Evolutionary conservation across 1,140 invertebrate species (phyloP).

Genomic region (Euwallacea similis): DNA sequence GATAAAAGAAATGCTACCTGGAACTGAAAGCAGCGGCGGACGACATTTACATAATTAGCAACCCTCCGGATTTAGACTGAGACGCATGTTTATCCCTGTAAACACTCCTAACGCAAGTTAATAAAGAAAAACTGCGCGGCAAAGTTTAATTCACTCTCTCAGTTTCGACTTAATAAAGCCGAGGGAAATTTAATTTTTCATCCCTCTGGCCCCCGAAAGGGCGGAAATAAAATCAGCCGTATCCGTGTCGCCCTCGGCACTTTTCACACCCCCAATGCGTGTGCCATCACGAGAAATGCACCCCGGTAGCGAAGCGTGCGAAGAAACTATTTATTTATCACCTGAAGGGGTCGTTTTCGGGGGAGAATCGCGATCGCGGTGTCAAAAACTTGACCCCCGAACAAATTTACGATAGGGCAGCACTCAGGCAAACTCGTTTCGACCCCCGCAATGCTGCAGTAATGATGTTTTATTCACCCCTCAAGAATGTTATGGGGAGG

Average conservation of each 20-base stretch:
- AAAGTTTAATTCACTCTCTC: no score
- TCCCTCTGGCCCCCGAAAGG: background rate
- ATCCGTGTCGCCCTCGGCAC: slow-evolving; percentile 2
- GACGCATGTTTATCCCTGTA: no score
- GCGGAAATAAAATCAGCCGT: slow-evolving; percentile 5
- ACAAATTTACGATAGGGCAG: background rate
- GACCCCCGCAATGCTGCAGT: slow-evolving; percentile 7
- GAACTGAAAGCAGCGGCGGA: no score
- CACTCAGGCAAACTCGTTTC: slow-evolving; percentile 8
- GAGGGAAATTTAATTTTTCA: no score
- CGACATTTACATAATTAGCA: no score
- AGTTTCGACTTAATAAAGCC: no score
- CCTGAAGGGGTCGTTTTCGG: slow-evolving; percentile 17
- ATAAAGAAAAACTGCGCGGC: no score
- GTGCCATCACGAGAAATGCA: slow-evolving; percentile 1
- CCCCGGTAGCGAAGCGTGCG: slow-evolving; percentile 12
- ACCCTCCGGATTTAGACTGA: no score
- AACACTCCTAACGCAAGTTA: no score
- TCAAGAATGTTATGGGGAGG: background rate
- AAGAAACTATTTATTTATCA: slow-evolving; percentile 33
- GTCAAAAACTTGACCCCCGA: background rate
- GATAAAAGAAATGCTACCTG: no score
- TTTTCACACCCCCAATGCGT: background rate
- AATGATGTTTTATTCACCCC: slow-evolving; percentile 16
- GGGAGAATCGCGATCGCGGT: background rate